A percentile compares a stretch with the other conserved stretches of the same genome.
phyloP scores from a whole-genome alignment of 2,797 vertebrate genomes.

The Tarsius wallacei region DNA sequence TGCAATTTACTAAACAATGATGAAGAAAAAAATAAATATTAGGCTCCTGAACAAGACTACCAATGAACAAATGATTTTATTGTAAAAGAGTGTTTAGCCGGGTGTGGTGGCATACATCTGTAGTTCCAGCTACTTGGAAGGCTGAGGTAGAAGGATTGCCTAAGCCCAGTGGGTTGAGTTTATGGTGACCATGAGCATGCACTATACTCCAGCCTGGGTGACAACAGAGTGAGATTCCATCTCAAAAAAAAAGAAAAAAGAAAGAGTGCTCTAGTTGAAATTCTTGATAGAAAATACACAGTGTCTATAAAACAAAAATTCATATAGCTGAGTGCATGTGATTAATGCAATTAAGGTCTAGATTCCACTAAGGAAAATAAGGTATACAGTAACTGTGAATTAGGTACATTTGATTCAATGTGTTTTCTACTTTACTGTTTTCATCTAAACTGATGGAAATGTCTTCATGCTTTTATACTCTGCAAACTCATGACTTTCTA shows the following conservation, averaged over 20 bases:
- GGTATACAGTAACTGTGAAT: background rate
- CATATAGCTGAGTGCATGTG: background rate
- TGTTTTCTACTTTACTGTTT: slow-evolving; percentile 22
- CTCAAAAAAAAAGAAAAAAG: too few relatives aligned
- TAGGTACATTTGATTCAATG: slow-evolving; percentile 52
- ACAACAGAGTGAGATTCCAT: too few relatives aligned
- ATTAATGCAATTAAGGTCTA: slow-evolving; percentile 34
- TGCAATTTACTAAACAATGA: slow-evolving; percentile 44
- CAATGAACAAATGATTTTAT: slow-evolving; percentile 63
- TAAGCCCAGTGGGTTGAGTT: too few relatives aligned
- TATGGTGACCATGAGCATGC: too few relatives aligned
- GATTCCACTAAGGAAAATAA: slow-evolving; percentile 14
- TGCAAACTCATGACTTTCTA: slow-evolving; percentile 35
- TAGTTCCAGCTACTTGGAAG: too few relatives aligned
- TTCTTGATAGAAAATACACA: slow-evolving; percentile 6
- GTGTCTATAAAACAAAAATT: slow-evolving; percentile 29
- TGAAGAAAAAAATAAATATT: background rate
- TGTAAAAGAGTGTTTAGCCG: slow-evolving; percentile 32
- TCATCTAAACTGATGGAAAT: slow-evolving; percentile 61
- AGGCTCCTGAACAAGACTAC: background rate
- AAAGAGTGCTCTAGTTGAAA: slow-evolving; percentile 16
- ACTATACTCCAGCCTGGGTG: too few relatives aligned
- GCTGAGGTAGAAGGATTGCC: too few relatives aligned
- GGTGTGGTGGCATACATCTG: too few relatives aligned
- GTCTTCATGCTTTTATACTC: slow-evolving; percentile 2